Base-by-base conservation (phyloP, 92 coral and sea anemone species). In the Palythoa heliodiscus region DNA sequence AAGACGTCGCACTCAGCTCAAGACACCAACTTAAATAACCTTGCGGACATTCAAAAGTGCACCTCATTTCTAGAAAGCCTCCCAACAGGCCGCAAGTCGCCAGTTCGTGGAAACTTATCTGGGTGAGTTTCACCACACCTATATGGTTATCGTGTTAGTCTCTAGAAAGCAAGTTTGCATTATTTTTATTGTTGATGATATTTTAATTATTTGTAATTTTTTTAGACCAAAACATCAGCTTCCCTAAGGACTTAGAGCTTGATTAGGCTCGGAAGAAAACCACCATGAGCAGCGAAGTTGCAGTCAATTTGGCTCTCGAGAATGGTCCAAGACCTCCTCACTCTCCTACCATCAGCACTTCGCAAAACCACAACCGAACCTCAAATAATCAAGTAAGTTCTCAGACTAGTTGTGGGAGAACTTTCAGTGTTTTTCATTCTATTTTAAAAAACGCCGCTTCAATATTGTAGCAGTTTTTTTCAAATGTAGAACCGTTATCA, bases 271-370 rank as follows among this genome's bases (percentile, higher is more conserved):
- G 54, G 70, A 77, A 8, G 69, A 43, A 66, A 52, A 83, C 37
- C 70, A 82, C 67, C 50, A 83, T 83, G 87, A 84, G 87, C 50
- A 72, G 43, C 40, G 87, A 74, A 29, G 87, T 84, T 37, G 87
- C 81, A 40, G 73, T 74, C 82, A 75, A 52, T 73, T 24, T 73
- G 87, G 53, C 82, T 25, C 13, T 52, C 57, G 29, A 71, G 22
- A 57, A 74, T 38, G 82, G 82, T 48, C 78, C 47, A 52, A 83
- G 77, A 70, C 87, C 87, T 20, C 85, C 85, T 3, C 87, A 83
- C 69, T 83, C 87, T 83, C 78, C 87, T 24, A 25, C 78, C 12
- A 83, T 71, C 50, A 83, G 55, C 87, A 47, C 78, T 50, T 53
- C 87, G 70, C 78, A 69, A 83, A 43, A 22, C 87, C 78, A 82